Conservation (phyloP, 2,888 invertebrate species). For the Chalcis sispes region DNA sequence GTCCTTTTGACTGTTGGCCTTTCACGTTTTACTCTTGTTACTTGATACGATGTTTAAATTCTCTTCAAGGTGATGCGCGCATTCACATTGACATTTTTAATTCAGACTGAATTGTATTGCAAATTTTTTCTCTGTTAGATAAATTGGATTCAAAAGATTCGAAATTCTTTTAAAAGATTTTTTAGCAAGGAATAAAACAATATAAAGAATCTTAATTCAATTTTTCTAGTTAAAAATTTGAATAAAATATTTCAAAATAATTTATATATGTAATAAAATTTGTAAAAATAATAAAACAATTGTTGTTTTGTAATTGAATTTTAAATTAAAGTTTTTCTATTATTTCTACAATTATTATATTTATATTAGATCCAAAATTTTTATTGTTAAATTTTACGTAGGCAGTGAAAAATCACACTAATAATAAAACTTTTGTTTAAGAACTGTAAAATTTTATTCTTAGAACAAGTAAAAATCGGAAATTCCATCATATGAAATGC, state of each 20-base stretch:
- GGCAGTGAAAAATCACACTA: background rate
- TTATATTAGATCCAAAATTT: too few relatives aligned
- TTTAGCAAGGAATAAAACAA: background rate
- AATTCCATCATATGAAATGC: constrained; percentile 33
- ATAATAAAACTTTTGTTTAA: constrained; percentile 20
- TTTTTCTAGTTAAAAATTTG: background rate
- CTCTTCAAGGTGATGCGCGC: constrained; percentile 11
- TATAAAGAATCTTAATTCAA: background rate
- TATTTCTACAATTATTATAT: too few relatives aligned
- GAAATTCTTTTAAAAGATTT: background rate
- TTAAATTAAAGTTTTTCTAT: background rate
- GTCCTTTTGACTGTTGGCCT: constrained; percentile 14
- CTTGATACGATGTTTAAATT: background rate
- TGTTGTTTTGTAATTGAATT: background rate
- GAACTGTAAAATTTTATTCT: constrained; percentile 23
- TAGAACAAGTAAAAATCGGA: constrained; percentile 34
- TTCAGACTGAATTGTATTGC: background rate
- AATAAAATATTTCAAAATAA: background rate
- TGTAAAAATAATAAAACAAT: background rate
- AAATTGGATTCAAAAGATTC: background rate
- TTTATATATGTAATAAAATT: background rate
- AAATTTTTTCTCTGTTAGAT: constrained; percentile 15
- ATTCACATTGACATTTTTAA: background rate
- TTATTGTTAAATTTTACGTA: background rate
- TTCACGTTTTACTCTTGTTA: constrained; percentile 5